Percentiles rank a stretch among this genome's conserved stretches.
Evolutionary conservation across 2,888 invertebrate species (phyloP).

Genomic region (Harpalus rufipes): DNA sequence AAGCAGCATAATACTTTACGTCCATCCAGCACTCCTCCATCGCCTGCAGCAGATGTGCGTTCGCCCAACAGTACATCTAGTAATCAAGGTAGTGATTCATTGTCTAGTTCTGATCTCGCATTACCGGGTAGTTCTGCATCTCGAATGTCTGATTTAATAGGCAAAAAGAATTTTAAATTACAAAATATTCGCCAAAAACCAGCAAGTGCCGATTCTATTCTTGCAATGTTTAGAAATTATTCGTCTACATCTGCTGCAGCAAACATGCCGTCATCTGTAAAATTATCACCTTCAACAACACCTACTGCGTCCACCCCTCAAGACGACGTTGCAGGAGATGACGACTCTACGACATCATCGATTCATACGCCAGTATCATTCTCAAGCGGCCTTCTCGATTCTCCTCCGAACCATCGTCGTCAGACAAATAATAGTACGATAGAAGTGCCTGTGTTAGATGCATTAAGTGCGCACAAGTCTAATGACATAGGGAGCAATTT

Average conservation of each 20-base stretch:
- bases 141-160: constrained; percentile 77
- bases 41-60: constrained; percentile 82
- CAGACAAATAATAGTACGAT: constrained; percentile 75
- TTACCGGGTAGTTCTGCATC: constrained; percentile 82
- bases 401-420: constrained; percentile 79
- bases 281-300: constrained; percentile 84
- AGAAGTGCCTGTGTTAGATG: constrained; percentile 83
- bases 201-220: constrained; percentile 88
- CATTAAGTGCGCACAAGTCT: constrained; percentile 83
- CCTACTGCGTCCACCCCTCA: constrained; percentile 88
- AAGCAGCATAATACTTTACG: constrained; percentile 76
- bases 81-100: constrained; percentile 88
- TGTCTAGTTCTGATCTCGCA: constrained; percentile 86
- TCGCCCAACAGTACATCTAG: constrained; percentile 85
- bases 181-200: constrained; percentile 81
- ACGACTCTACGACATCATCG: constrained; percentile 86
- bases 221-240: constrained; percentile 88
- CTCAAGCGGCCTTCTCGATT: constrained; percentile 81
- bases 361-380: constrained; percentile 81
- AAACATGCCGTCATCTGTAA: constrained; percentile 82
- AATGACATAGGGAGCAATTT: constrained; percentile 80
- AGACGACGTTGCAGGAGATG: constrained; percentile 84
- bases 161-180: constrained; percentile 72
- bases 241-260: constrained; percentile 82
- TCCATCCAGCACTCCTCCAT: constrained; percentile 81